Evolutionary conservation across 2,113 vertebrate species (phyloP), one percentile per base, ranked within the genome.

Genomic region (Prochilodus magdalenae): DNA sequence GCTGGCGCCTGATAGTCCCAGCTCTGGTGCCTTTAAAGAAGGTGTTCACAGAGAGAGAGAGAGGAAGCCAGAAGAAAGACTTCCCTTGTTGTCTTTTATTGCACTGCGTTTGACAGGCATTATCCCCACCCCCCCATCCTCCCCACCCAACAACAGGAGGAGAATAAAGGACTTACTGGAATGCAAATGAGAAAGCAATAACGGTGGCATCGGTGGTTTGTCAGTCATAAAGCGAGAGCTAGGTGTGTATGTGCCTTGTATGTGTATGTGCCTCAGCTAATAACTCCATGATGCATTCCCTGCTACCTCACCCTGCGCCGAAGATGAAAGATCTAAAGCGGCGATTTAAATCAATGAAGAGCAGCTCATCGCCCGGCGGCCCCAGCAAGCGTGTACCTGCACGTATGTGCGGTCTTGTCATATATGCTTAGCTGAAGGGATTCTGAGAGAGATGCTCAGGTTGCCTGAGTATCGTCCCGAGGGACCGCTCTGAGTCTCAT

Each of bases 121-220:
- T 55, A 83, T 47, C 36, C 44, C 55, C 26, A n/a, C n/a, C n/a
- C n/a, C 36, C 44, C 55, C n/a, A n/a, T n/a, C n/a, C n/a, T n/a
- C n/a, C n/a, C n/a, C 36, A 69, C 55, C 65, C 60, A 72, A 63
- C 27, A 22, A 63, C 44, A 40, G 51, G 40, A 36, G 74, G 72
- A 16, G n/a, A n/a, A n/a, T n/a, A 36, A 27, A 67, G 66, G 26
- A 33, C 26, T 72, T 63, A 77, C 62, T 72, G 66, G 67, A 77
- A 77, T 71, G 74, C 81, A 77, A 77, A 83, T 69, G 66, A 72
- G 73, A 57, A 76, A 26, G 65, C 60, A 72, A 77, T 62, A 77
- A 77, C 49, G 57, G 74, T 63, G 55, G 66, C 66, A 55, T 77
- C 55, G 77, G 60, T 26, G 66, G 81, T 60, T 83, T 83, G 69